phyloP scores from a whole-genome alignment of 1,140 invertebrate genomes.

The Eufriesea mexicana region DNA sequence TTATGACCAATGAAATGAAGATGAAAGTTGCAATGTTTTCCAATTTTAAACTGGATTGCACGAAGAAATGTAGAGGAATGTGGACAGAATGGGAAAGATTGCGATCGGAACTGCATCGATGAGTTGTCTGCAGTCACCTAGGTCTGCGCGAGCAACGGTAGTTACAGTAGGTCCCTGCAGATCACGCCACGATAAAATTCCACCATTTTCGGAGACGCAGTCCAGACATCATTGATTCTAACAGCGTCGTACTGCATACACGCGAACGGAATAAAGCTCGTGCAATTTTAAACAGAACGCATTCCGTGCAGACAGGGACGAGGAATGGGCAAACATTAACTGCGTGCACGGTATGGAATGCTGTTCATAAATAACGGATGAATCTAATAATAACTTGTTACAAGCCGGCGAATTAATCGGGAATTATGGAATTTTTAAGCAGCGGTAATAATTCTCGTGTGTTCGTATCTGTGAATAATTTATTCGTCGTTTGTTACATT shows the following conservation, averaged over 20 bases:
- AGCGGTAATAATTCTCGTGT: not conserved
- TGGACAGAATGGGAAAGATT: too few relatives aligned
- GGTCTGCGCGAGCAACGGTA: not conserved
- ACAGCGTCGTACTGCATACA: not conserved
- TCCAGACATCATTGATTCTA: not conserved
- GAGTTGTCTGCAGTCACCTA: too few relatives aligned
- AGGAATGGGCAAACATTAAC: not conserved
- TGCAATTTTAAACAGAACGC: slow-evolving; percentile 1
- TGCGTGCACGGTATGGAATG: not conserved
- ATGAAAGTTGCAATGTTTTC: too few relatives aligned
- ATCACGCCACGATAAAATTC: not conserved
- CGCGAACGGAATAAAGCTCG: not conserved
- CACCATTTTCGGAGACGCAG: not conserved
- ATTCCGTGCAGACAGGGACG: not conserved
- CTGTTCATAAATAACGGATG: not conserved
- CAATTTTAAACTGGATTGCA: too few relatives aligned
- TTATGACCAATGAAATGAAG: too few relatives aligned
- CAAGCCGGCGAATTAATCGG: not conserved
- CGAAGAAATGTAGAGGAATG: too few relatives aligned
- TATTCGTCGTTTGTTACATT: slow-evolving; percentile 6
- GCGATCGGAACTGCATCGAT: too few relatives aligned
- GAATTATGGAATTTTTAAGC: slow-evolving; percentile 8
- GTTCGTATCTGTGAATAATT: not conserved
- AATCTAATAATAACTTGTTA: not conserved
- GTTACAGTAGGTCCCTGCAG: not conserved